Conservation (phyloP, 2,888 invertebrate genomes). For the Drosophila kokeensis region DNA sequence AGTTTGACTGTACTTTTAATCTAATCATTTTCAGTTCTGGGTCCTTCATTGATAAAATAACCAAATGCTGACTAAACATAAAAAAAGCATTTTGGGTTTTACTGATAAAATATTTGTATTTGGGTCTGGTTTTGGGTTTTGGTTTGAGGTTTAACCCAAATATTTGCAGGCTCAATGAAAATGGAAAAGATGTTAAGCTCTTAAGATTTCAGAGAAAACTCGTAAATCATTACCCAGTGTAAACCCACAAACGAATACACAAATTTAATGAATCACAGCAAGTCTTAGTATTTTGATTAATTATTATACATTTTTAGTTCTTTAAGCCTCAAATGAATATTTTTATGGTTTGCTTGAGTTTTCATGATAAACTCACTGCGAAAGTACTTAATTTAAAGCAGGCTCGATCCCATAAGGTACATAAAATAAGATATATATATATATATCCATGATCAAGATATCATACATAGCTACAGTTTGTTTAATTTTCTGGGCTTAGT, state of each 20-base stretch:
- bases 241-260: not conserved
- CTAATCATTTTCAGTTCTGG: constrained; percentile 53
- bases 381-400: not conserved
- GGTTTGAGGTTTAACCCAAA: constrained; percentile 12
- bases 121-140: constrained; percentile 5
- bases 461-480: not conserved
- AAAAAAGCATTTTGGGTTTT: not conserved
- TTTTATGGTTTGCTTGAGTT: not conserved
- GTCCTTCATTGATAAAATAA: constrained; percentile 63
- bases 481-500: not conserved
- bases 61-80: constrained; percentile 40
- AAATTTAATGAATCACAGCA: constrained; percentile 14
- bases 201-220: constrained; percentile 25
- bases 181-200: constrained; percentile 5
- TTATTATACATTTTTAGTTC: not conserved
- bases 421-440: not conserved
- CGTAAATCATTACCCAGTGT: not conserved
- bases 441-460: not conserved
- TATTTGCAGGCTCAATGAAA: constrained; percentile 3
- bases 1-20: constrained; percentile 53
- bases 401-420: not conserved
- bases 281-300: not conserved
- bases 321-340: not conserved
- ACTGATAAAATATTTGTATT: constrained; percentile 56
- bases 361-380: not conserved